Evolutionary conservation across 2,113 vertebrate species (phyloP).

Genomic region (Platycercus adscitus): DNA sequence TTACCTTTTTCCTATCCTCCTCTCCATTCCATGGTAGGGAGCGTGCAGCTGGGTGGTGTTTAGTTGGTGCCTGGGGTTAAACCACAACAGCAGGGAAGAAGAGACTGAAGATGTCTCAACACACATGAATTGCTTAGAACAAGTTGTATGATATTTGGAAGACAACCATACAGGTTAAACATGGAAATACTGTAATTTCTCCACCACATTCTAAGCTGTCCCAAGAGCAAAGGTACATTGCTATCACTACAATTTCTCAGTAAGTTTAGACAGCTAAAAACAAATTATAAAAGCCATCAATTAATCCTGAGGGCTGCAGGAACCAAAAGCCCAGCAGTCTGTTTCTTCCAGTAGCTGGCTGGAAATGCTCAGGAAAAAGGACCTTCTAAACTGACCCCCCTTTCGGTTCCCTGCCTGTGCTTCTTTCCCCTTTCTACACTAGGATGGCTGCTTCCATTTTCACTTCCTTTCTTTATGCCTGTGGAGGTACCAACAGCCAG

Average conservation of each 20-base stretch:
- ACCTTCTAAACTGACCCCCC: rapidly evolving
- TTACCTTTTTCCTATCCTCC: neutral
- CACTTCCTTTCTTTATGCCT: neutral
- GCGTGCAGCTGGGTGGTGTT: neutral
- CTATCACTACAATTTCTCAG: neutral
- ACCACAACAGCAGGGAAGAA: neutral
- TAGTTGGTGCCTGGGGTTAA: neutral
- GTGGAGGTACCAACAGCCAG: neutral
- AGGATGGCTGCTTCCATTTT: neutral
- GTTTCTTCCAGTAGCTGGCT: neutral
- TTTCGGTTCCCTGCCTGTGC: neutral
- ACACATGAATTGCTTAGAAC: neutral
- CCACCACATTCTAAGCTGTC: neutral
- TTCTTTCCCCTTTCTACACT: neutral
- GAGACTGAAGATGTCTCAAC: neutral
- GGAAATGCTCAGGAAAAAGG: neutral
- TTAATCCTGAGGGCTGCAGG: neutral
- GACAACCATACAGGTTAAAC: neutral
- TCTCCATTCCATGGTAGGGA: neutral
- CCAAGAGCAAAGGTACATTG: neutral
- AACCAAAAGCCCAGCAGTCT: neutral
- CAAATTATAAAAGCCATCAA: neutral
- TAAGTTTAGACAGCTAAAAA: neutral
- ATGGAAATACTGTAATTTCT: neutral
- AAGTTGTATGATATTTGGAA: neutral